Base-by-base conservation (phyloP, 2,888 invertebrate genomes). In the Ernsta delagoae region DNA sequence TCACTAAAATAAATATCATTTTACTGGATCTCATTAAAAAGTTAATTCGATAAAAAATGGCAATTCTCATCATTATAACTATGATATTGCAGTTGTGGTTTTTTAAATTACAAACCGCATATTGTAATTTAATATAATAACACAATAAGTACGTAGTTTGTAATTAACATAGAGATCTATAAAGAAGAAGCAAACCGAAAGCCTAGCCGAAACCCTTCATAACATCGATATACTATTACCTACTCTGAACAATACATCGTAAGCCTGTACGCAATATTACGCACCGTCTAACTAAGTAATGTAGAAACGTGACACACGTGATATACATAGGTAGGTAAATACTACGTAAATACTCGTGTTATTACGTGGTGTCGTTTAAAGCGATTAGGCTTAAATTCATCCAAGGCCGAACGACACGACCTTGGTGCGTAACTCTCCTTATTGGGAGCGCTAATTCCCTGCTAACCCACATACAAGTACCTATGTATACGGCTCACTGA, bases 361-460 rank as follows among this genome's bases (percentile, higher is more conserved):
- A 12, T 8, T 53, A 8, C 53, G 24, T 24, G 53, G 53, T 24
- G 43, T 43, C 57, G 48, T 48, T 48, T 36, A 48, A 63, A 65
- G 65, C 65, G 59, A 65, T 65, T 59, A 65, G 59, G 65, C 59
- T 59, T 65, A 59, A 65, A 59, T 65, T 65, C 41, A 45, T 59
- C 59, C 59, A 65, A 65, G 50, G 59, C 53, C 53, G 43, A 50
- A 41, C 41, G 41, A 31, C 12, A 12, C 59, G 65, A 53, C 59
- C 65, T 65, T 39, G 5, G 1, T 41, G 65, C 50, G 9, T 50
- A 16, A n/a, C 65, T 50, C 59, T 65, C 62, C 53, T 53, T 62
- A 62, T 39, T 62, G 53, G 62, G 31, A 12, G 11, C 41, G 45
- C 56, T 45, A 64, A 64, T 56, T 56, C 12, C 45, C n/a, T 16